Percentiles rank a stretch among this genome's conserved stretches.
These are phyloP conservation scores for Scaptomyza hsui DNA, from an alignment of 1,140 invertebrate species.

Conservation along the genomic window DNA sequence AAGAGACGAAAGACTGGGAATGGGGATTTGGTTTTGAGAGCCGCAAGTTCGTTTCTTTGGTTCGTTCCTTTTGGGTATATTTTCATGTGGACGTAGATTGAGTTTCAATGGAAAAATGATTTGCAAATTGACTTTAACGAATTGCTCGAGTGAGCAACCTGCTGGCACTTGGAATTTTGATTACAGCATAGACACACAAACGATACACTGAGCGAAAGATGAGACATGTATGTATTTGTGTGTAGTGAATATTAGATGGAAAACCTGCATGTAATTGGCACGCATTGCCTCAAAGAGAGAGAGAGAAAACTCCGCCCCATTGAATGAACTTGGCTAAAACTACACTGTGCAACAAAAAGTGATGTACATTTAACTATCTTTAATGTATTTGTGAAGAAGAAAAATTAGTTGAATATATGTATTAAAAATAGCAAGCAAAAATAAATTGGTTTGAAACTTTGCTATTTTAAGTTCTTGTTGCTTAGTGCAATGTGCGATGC, in stretches of 20 bases:
- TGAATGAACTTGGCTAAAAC: conserved; percentile 8
- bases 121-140: conserved; percentile 84
- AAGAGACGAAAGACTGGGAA: conserved; percentile 16
- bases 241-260: conserved; percentile 29
- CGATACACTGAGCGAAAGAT: conserved; percentile 3
- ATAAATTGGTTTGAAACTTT: too few species aligned
- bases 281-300: conserved; percentile 47
- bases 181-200: conserved; percentile 62
- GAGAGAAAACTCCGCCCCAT: conserved; percentile 13
- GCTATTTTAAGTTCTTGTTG: not conserved
- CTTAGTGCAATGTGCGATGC: conserved; percentile 18
- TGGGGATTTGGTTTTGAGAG: not conserved
- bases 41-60: conserved; percentile 35
- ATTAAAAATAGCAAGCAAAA: too few species aligned
- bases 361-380: not conserved
- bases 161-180: conserved; percentile 75
- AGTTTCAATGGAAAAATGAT: conserved; percentile 84
- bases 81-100: conserved; percentile 81
- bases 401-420: too few species aligned
- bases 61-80: conserved; percentile 69
- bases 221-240: conserved; percentile 13
- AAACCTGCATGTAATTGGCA: conserved; percentile 66
- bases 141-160: conserved; percentile 72
- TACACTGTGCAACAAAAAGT: conserved; percentile 41
- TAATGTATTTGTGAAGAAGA: too few species aligned